phyloP scores from a whole-genome alignment of 2,797 vertebrate species.

The Anniella stebbinsi region DNA sequence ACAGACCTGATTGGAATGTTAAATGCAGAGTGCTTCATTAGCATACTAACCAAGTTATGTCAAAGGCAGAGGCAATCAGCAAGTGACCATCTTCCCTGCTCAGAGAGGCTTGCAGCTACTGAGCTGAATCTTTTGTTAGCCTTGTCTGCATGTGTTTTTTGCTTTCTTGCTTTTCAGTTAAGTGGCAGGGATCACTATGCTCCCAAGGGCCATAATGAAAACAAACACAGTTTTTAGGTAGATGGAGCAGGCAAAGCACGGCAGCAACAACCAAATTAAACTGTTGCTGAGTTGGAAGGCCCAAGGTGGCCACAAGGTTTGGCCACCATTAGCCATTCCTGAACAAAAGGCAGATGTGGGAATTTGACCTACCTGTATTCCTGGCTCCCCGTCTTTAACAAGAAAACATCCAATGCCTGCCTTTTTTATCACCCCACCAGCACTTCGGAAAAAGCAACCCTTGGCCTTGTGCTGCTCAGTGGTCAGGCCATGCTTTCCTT shows the following conservation, averaged over 20 bases:
- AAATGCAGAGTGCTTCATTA: slow-evolving; percentile 72
- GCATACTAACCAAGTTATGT: slow-evolving; percentile 79
- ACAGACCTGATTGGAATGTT: slow-evolving; percentile 78
- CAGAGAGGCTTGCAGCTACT: slow-evolving; percentile 59
- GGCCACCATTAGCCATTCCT: slow-evolving; percentile 32
- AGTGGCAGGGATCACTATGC: slow-evolving; percentile 71
- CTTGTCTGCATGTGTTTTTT: slow-evolving; percentile 61
- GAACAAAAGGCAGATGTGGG: too few species aligned
- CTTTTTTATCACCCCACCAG: neutral
- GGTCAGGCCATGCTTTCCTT: slow-evolving; percentile 17
- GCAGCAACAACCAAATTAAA: slow-evolving; percentile 68
- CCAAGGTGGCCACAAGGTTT: slow-evolving; percentile 55
- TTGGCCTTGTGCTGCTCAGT: neutral
- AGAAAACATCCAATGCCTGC: slow-evolving; percentile 30
- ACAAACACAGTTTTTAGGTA: slow-evolving; percentile 76
- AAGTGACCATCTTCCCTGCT: slow-evolving; percentile 67
- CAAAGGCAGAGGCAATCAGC: slow-evolving; percentile 73
- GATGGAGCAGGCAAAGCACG: slow-evolving; percentile 63
- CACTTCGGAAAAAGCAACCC: slow-evolving; percentile 14
- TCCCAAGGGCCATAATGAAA: slow-evolving; percentile 77
- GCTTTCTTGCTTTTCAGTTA: slow-evolving; percentile 81
- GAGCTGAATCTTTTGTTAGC: slow-evolving; percentile 69
- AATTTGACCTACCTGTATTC: neutral
- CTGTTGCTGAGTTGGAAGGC: slow-evolving; percentile 50
- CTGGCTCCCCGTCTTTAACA: slow-evolving; percentile 23